Conservation (phyloP, 1,140 invertebrate genomes). For the Sinonovacula constricta region DNA sequence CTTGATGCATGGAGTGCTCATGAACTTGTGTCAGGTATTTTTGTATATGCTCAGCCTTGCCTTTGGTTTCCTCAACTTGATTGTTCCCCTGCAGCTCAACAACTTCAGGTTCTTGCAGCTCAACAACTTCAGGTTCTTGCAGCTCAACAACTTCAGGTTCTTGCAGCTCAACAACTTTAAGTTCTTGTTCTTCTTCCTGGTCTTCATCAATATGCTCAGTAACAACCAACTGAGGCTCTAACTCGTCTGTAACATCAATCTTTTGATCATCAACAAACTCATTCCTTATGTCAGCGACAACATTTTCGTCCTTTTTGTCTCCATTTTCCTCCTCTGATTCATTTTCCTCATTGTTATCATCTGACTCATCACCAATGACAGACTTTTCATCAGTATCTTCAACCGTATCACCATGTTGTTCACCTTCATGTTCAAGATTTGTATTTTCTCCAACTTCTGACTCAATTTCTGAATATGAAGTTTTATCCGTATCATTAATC, state of each 20-base stretch:
- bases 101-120: not conserved
- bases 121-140: not conserved
- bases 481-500: no score
- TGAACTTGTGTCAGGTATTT: conserved; percentile 49
- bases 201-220: not conserved
- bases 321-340: conserved; percentile 3
- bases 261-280: no score
- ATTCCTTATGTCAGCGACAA: no score
- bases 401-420: not conserved
- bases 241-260: not conserved
- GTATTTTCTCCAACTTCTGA: not conserved
- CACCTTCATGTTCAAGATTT: not conserved
- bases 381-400: not conserved
- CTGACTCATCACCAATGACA: not conserved
- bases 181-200: conserved; percentile 3
- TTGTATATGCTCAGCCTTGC: conserved; percentile 50
- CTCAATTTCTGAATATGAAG: not conserved
- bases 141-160: not conserved
- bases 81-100: not conserved
- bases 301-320: not conserved
- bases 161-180: not conserved
- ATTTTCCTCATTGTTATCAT: conserved; percentile 3
- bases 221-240: not conserved
- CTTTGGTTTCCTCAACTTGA: conserved; percentile 42
- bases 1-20: conserved; percentile 44